A percentile compares a stretch with the other conserved stretches of the same genome.
These are phyloP conservation scores for Nycteola revayana DNA, from an alignment of 2,888 invertebrate genomes.

Conservation along the genomic window DNA sequence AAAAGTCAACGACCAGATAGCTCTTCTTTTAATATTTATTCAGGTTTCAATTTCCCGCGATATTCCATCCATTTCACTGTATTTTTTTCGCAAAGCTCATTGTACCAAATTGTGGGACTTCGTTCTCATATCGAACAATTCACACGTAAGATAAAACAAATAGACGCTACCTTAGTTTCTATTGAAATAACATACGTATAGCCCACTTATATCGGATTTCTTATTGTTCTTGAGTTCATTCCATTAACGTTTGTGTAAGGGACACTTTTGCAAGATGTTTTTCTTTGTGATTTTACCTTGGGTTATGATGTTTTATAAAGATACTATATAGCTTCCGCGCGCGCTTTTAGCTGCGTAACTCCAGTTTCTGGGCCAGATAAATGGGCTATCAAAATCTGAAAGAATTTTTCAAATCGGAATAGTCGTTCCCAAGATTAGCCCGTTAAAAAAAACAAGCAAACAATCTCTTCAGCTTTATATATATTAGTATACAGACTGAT, in stretches of 20 bases:
- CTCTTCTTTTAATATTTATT: slow-evolving; percentile 39
- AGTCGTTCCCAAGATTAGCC: too few species aligned
- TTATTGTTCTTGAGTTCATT: slow-evolving; percentile 70
- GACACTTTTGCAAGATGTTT: slow-evolving; percentile 46
- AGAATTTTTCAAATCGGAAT: too few species aligned
- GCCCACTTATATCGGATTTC: slow-evolving; percentile 76
- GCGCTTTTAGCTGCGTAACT: too few species aligned
- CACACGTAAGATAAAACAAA: slow-evolving; percentile 63
- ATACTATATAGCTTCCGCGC: too few species aligned
- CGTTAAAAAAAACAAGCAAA: too few species aligned
- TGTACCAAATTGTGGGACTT: slow-evolving; percentile 37
- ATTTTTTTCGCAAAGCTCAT: slow-evolving; percentile 47
- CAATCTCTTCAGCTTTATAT: too few species aligned
- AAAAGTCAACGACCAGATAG: slow-evolving; percentile 5
- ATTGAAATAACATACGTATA: slow-evolving; percentile 68
- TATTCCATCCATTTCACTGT: slow-evolving; percentile 31
- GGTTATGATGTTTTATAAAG: too few species aligned
- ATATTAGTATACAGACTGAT: too few species aligned
- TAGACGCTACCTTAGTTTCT: slow-evolving; percentile 36
- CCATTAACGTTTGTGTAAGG: slow-evolving; percentile 64
- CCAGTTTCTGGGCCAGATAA: too few species aligned
- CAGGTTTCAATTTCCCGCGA: slow-evolving; percentile 36
- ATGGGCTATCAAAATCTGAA: too few species aligned
- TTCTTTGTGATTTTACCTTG: slow-evolving; percentile 35
- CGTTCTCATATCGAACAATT: slow-evolving; percentile 44